These are phyloP conservation scores for Tethya wilhelma DNA, from an alignment of 37 sponge, comb jelly and placozoan species.

Conservation along the genomic window DNA sequence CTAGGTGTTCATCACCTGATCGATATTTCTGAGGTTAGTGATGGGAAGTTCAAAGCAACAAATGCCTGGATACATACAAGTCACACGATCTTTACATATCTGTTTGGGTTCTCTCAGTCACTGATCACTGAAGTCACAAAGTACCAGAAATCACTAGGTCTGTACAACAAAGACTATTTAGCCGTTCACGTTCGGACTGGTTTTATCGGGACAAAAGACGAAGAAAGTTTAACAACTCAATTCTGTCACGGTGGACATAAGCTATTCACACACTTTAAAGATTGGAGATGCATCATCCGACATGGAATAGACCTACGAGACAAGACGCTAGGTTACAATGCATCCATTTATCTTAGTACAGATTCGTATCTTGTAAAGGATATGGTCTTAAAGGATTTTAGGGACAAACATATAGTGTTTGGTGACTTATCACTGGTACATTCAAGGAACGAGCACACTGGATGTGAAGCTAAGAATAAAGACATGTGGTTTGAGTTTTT, in stretches of 20 bases:
- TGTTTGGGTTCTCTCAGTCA: background rate
- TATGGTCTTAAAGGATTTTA: background rate
- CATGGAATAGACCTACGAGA: background rate
- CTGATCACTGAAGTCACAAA: background rate
- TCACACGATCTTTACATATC: constrained; percentile 17
- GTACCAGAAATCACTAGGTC: background rate
- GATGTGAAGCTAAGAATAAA: background rate
- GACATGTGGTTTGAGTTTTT: constrained; percentile 17
- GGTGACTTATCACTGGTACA: background rate
- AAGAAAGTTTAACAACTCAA: background rate
- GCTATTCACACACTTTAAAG: background rate
- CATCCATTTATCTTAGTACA: constrained; percentile 12
- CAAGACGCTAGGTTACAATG: background rate
- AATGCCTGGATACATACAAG: background rate
- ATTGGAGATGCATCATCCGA: constrained; percentile 18
- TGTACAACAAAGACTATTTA: constrained; percentile 17
- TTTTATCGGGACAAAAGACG: constrained; percentile 23
- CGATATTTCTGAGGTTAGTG: constrained; percentile 14
- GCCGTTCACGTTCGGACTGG: constrained; percentile 56
- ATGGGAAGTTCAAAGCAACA: background rate
- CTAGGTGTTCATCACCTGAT: constrained; percentile 19
- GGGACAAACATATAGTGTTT: background rate
- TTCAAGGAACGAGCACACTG: background rate
- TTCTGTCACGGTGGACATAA: background rate
- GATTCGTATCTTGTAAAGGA: constrained; percentile 17